A percentile compares a stretch with the other conserved stretches of the same genome.
phyloP scores from a whole-genome alignment of 2,113 vertebrate genomes.

The Macrotus californicus region DNA sequence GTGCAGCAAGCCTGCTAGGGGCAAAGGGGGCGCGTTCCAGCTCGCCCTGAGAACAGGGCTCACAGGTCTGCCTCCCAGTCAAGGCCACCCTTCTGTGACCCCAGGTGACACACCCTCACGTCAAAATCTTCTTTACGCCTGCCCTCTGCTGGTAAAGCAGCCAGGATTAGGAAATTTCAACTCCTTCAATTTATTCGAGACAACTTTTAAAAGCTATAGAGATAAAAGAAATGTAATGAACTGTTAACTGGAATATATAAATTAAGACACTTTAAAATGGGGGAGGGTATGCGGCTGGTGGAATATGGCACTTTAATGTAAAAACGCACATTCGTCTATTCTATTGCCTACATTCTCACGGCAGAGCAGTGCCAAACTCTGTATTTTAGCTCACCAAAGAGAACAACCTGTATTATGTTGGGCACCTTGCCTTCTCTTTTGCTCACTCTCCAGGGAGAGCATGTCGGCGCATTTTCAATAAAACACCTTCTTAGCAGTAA shows the following conservation, averaged over 20 bases:
- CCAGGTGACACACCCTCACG: slow-evolving; percentile 36
- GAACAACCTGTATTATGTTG: slow-evolving; percentile 52
- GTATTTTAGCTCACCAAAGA: slow-evolving; percentile 36
- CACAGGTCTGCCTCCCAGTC: neutral
- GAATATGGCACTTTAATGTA: slow-evolving; percentile 37
- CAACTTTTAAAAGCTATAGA: slow-evolving; percentile 13
- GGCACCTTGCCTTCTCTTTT: slow-evolving; percentile 55
- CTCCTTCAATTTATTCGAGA: slow-evolving; percentile 33
- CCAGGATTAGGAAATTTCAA: slow-evolving; percentile 33
- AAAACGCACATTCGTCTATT: slow-evolving; percentile 30
- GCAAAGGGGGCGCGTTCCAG: neutral
- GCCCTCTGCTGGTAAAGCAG: slow-evolving; percentile 82
- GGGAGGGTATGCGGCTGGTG: neutral
- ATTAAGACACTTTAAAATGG: slow-evolving; percentile 10
- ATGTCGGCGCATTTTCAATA: slow-evolving; percentile 87
- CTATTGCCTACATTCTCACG: slow-evolving; percentile 28
- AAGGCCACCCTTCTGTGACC: slow-evolving; percentile 44
- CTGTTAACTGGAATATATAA: neutral
- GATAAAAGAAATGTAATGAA: slow-evolving; percentile 29
- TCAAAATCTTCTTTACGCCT: slow-evolving; percentile 62
- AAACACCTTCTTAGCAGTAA: slow-evolving; percentile 94
- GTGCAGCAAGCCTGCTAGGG: neutral
- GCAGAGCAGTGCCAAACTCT: slow-evolving; percentile 44
- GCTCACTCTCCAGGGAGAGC: slow-evolving; percentile 80
- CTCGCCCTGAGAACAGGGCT: slow-evolving; percentile 1